Evolutionary conservation across 2,888 invertebrate genomes (phyloP).

Genomic region (Spodoptera picta): DNA sequence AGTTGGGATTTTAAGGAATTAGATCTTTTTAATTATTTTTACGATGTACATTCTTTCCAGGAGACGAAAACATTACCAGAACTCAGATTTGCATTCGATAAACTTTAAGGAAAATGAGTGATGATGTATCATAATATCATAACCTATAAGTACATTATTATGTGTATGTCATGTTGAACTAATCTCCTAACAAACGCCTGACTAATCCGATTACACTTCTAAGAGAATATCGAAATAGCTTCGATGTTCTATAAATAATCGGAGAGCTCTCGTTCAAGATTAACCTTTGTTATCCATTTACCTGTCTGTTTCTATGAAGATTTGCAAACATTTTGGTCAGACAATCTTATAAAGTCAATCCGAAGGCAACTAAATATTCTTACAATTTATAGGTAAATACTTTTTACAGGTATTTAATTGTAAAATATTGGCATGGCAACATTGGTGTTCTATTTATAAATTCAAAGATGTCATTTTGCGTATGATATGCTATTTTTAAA

Average conservation of each 20-base stretch:
- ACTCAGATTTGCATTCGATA: too few relatives aligned
- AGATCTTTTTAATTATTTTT: too few relatives aligned
- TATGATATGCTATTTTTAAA: constrained; percentile 2
- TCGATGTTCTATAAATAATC: constrained; percentile 42
- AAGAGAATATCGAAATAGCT: constrained; percentile 19
- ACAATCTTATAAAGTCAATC: constrained; percentile 30
- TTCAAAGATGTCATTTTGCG: background rate
- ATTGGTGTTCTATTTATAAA: constrained; percentile 7
- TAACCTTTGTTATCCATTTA: constrained; percentile 37
- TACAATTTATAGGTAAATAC: constrained; percentile 17
- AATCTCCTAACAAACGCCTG: too few relatives aligned
- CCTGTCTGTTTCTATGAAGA: constrained; percentile 28
- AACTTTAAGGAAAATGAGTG: too few relatives aligned
- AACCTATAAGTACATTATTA: too few relatives aligned
- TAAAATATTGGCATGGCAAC: constrained; percentile 5
- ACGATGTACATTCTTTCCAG: too few relatives aligned
- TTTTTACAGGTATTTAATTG: constrained; percentile 1
- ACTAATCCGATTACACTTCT: constrained; percentile 1
- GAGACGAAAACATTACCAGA: too few relatives aligned
- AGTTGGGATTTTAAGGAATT: background rate
- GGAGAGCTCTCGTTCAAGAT: constrained; percentile 11
- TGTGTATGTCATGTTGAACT: too few relatives aligned
- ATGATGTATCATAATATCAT: too few relatives aligned
- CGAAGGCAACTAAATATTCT: constrained; percentile 11
- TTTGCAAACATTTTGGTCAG: constrained; percentile 26